phyloP scores from a whole-genome alignment of 2,888 invertebrate species.

The Cremastinae sp. region DNA sequence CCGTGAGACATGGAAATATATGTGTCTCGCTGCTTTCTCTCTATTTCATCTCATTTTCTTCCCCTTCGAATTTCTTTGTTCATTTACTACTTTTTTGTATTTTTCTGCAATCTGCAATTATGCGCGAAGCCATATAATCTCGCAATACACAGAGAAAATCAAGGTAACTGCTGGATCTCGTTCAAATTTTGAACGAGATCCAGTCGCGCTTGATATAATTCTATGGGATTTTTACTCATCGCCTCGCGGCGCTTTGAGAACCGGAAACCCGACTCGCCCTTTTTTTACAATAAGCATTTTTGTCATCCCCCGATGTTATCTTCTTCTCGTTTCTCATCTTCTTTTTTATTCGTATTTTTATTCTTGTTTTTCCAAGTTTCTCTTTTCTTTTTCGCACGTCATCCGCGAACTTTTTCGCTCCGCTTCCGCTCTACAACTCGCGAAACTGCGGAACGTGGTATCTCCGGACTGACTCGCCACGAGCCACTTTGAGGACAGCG shows the following conservation, averaged over 20 bases:
- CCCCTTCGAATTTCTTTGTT: neutral
- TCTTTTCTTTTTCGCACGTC: neutral
- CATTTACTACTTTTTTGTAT: neutral
- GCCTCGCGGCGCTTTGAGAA: too few relatives aligned
- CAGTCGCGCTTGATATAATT: too few relatives aligned
- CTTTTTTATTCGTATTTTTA: neutral
- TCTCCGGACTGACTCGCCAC: slow-evolving; percentile 21
- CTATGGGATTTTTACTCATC: too few relatives aligned
- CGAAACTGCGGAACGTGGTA: neutral
- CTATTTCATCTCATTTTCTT: neutral
- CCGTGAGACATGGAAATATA: slow-evolving; percentile 38
- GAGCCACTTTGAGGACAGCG: neutral
- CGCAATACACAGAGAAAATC: too few relatives aligned
- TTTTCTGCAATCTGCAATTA: too few relatives aligned
- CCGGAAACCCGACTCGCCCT: too few relatives aligned
- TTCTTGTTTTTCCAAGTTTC: neutral
- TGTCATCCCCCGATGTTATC: too few relatives aligned
- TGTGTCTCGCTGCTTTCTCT: neutral
- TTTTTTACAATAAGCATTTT: too few relatives aligned
- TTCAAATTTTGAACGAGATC: too few relatives aligned
- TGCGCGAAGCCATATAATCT: too few relatives aligned
- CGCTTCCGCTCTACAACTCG: neutral
- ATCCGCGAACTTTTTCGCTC: neutral
- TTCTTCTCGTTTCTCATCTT: neutral
- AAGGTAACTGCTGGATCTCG: too few relatives aligned